These are phyloP conservation scores for Oreotrochilus melanogaster DNA, from an alignment of 2,113 vertebrate genomes.

Conservation along the genomic window DNA sequence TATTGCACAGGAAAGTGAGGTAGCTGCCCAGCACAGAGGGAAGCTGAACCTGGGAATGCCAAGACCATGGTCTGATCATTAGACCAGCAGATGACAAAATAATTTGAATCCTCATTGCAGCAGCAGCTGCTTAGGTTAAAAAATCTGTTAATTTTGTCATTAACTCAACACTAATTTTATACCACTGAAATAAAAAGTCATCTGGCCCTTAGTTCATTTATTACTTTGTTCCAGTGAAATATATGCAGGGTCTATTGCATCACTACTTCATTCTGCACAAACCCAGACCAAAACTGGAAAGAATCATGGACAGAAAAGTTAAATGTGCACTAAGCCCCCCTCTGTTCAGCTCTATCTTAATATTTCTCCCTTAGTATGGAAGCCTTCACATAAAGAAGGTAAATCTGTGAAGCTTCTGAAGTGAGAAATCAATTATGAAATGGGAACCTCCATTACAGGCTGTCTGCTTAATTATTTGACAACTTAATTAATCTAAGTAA, in stretches of 20 bases:
- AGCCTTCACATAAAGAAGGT: neutral
- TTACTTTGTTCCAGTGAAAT: neutral
- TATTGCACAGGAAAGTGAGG: neutral
- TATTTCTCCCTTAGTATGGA: neutral
- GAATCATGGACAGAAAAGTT: neutral
- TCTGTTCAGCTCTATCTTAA: neutral
- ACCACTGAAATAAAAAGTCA: neutral
- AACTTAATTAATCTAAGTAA: constrained; percentile 82
- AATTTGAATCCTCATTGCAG: neutral
- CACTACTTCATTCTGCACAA: neutral
- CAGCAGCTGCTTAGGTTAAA: neutral
- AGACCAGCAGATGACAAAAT: neutral
- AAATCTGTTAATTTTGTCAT: neutral
- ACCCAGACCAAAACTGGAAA: neutral
- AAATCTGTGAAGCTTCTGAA: constrained; percentile 66
- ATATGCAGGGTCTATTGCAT: neutral
- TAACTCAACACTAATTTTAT: neutral
- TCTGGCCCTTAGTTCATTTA: neutral
- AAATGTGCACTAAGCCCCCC: neutral
- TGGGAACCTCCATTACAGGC: constrained; percentile 69
- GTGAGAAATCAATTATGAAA: constrained; percentile 80
- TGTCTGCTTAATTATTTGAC: constrained; percentile 83
- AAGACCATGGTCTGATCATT: neutral
- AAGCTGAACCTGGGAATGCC: neutral
- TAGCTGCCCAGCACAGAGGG: neutral